Conservation (phyloP, 2,888 invertebrate genomes). For the Ectemnius lituratus region DNA sequence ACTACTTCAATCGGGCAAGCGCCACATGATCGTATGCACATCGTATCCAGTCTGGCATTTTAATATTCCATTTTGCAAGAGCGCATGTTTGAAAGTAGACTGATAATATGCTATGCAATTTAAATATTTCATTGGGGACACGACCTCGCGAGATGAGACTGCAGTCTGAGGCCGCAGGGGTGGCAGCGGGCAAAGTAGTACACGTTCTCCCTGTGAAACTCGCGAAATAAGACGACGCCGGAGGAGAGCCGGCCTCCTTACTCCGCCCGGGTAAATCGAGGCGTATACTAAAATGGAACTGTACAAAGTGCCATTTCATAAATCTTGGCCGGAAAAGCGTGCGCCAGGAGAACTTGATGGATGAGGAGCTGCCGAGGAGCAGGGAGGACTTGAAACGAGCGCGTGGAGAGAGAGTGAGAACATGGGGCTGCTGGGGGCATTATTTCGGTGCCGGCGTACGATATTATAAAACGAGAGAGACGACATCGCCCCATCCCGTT, state of each 20-base stretch:
- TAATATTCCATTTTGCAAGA: too few species aligned
- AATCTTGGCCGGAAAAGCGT: slow-evolving; percentile 67
- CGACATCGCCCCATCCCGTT: slow-evolving; percentile 9
- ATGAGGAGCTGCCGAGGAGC: slow-evolving; percentile 62
- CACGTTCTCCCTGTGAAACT: slow-evolving; percentile 53
- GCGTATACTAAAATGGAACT: slow-evolving; percentile 70
- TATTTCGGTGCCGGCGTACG: slow-evolving; percentile 67
- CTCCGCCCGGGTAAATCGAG: slow-evolving; percentile 61
- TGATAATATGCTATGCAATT: too few species aligned
- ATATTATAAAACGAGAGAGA: slow-evolving; percentile 65
- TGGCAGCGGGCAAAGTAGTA: slow-evolving; percentile 28
- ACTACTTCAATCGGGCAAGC: too few species aligned
- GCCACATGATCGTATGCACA: too few species aligned
- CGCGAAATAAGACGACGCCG: slow-evolving; percentile 56
- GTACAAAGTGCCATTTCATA: slow-evolving; percentile 73
- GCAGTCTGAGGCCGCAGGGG: slow-evolving; percentile 16
- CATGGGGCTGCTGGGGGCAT: slow-evolving; percentile 56
- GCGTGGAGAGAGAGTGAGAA: slow-evolving; percentile 39
- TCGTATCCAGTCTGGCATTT: too few species aligned
- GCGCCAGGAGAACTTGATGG: slow-evolving; percentile 67
- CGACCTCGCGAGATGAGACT: neutral
- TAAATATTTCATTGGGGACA: too few species aligned
- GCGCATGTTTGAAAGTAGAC: too few species aligned
- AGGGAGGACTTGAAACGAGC: slow-evolving; percentile 32
- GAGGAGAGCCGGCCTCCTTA: slow-evolving; percentile 37